phyloP scores from a whole-genome alignment of 2,888 invertebrate genomes.

The Drosophila nigricruria region DNA sequence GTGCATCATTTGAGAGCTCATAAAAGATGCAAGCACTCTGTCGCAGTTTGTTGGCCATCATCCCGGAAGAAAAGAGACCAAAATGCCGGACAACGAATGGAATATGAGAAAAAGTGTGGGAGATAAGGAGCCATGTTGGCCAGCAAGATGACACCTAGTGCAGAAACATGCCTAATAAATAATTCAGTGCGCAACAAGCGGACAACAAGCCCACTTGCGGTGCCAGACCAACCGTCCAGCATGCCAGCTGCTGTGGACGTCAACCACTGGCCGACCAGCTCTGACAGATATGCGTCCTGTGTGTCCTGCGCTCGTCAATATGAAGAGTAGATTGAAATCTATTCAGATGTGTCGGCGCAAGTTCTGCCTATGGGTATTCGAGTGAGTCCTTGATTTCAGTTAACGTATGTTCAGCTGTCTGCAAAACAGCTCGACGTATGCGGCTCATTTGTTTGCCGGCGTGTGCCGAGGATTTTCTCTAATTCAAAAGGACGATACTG shows the following conservation, averaged over 20 bases:
- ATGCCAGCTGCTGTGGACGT: neutral
- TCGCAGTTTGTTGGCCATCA: conserved; percentile 56
- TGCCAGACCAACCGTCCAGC: conserved; percentile 9
- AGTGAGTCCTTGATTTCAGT: conserved; percentile 53
- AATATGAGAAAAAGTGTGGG: conserved; percentile 15
- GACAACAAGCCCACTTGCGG: conserved; percentile 72
- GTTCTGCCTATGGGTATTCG: conserved; percentile 56
- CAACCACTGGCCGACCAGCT: conserved; percentile 32
- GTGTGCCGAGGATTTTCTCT: conserved; percentile 25
- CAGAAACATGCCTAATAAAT: conserved; percentile 75
- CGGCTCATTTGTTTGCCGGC: conserved; percentile 65
- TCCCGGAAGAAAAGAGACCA: conserved; percentile 2
- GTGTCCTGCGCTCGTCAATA: conserved; percentile 42
- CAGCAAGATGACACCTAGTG: conserved; percentile 72
- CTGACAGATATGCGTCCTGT: conserved; percentile 27
- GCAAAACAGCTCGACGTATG: conserved; percentile 42
- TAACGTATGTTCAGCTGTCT: conserved; percentile 16
- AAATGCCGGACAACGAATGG: conserved; percentile 26
- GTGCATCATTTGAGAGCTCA: conserved; percentile 58
- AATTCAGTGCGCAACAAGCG: conserved; percentile 80
- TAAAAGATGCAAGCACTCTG: conserved; percentile 66
- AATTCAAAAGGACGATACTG: conserved; percentile 6
- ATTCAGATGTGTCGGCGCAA: conserved; percentile 69
- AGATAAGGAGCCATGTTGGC: conserved; percentile 41
- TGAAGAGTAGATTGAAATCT: conserved; percentile 72